Conservation (phyloP, 1,140 invertebrate genomes). For the Bradysia coprophila region DNA sequence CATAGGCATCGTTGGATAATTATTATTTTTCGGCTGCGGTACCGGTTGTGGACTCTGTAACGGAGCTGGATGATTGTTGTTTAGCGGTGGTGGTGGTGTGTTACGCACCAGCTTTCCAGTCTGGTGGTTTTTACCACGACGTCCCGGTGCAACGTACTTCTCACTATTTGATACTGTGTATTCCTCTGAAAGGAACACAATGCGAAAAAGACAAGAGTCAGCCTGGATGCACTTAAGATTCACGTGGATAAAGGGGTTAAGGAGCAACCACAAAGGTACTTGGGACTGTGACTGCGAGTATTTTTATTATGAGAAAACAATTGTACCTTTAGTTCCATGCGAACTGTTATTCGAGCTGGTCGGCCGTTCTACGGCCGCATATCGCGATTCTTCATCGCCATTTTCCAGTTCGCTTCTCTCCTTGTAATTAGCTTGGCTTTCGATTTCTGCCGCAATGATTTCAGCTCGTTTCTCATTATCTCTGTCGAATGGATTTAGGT, state of each 20-base stretch:
- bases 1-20: slow-evolving; percentile 11
- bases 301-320: no score
- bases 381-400: slow-evolving; percentile 66
- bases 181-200: not conserved
- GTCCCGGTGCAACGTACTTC: slow-evolving; percentile 46
- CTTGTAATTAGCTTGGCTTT: slow-evolving; percentile 61
- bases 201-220: no score
- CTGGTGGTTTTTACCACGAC: slow-evolving; percentile 33
- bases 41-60: slow-evolving; percentile 5
- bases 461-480: slow-evolving; percentile 67
- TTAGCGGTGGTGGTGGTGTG: slow-evolving; percentile 27
- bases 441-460: slow-evolving; percentile 78
- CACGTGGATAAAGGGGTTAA: no score
- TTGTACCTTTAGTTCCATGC: not conserved
- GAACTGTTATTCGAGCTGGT: not conserved
- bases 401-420: slow-evolving; percentile 73
- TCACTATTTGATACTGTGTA: slow-evolving; percentile 11
- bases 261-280: no score
- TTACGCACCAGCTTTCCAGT: slow-evolving; percentile 32
- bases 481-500: no score
- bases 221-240: no score
- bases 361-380: slow-evolving; percentile 48
- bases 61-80: not conserved
- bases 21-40: slow-evolving; percentile 4
- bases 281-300: no score